phyloP scores from a whole-genome alignment of 2,113 vertebrate species.

The Platichthys flesus region DNA sequence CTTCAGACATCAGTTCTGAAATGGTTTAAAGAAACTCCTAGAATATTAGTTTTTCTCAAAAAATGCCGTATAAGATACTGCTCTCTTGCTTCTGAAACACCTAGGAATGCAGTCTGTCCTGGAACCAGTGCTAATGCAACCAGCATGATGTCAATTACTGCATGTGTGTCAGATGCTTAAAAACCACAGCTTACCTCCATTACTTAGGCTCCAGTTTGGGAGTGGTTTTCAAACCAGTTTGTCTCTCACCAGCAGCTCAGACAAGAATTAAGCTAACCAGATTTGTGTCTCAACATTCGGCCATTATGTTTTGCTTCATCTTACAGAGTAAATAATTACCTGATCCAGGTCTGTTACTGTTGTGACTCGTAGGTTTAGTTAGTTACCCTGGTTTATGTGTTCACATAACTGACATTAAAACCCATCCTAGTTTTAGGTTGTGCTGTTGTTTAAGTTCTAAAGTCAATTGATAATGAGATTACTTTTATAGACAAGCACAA shows the following conservation, averaged over 20 bases:
- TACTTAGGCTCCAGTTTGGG: constrained; percentile 25
- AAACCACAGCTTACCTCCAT: constrained; percentile 23
- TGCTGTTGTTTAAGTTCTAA: no score
- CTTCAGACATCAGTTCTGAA: not conserved
- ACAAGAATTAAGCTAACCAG: not conserved
- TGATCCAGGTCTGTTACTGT: constrained; percentile 8
- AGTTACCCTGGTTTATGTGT: not conserved
- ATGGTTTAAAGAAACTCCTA: not conserved
- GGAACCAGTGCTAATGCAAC: constrained; percentile 55
- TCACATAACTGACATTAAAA: no score
- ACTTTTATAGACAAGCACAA: no score
- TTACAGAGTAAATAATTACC: constrained; percentile 1
- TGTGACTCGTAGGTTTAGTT: constrained; percentile 13
- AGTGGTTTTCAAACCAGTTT: constrained; percentile 27
- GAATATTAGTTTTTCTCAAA: not conserved
- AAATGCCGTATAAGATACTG: not conserved
- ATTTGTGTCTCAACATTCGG: not conserved
- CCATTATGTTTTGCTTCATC: constrained; percentile 13
- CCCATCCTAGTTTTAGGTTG: no score
- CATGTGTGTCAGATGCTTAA: constrained; percentile 28
- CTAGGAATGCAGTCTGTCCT: constrained; percentile 31
- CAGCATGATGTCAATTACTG: constrained; percentile 76
- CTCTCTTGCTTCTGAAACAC: constrained; percentile 10
- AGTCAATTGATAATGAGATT: no score
- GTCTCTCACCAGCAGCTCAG: not conserved